Base-by-base conservation (phyloP, 2,113 vertebrate genomes). In the Tupaia tana region DNA sequence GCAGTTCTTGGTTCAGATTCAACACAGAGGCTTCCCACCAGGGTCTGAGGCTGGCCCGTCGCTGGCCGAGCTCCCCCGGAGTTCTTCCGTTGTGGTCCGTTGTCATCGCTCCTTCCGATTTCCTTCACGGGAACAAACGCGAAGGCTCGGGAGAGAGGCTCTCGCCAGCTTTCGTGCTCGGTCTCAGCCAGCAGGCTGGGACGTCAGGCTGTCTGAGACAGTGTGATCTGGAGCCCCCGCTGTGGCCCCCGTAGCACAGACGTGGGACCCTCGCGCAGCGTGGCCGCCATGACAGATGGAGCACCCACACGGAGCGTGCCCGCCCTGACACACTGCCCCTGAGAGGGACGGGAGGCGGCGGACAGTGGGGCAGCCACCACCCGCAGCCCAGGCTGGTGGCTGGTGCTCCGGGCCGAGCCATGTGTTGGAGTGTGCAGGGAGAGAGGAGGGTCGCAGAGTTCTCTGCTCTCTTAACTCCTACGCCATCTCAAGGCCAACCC, bases 361-460 rank as follows among this genome's bases (percentile, higher is more conserved):
- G 16, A 29, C 9, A 7, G 10, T 2, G 13, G 22, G 25, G 8
- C 31, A 20, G 9, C 59, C 1, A 2, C 24, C 75, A 31, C 16
- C 61, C 20, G 0, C 8, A 12, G 31, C 66, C 61, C 0, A 14
- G 12, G 73, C 10, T 12, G 18, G 66, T 3, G 2, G 27, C 16
- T 3, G 14, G 25, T 58, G 31, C 2, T 13, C 31, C 24, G 31
- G 6, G 3, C 7, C 3, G 13, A 7, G 7, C 5, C 22, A 15
- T 66, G 22, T 6, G 2, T 1, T 29, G 7, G 64, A 31, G 8
- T 4, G 1, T 27, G 15, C 19, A 22, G 24, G 11, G 4, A 7
- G 16, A 19, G 11, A 7, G 29, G 20, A 87, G 24, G 34, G 12
- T 56, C 52, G 7, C 29, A 34, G 73, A 69, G 14, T 24, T 61